Conservation (phyloP, 92 coral and sea anemone species). For the Actinernus sp. region DNA sequence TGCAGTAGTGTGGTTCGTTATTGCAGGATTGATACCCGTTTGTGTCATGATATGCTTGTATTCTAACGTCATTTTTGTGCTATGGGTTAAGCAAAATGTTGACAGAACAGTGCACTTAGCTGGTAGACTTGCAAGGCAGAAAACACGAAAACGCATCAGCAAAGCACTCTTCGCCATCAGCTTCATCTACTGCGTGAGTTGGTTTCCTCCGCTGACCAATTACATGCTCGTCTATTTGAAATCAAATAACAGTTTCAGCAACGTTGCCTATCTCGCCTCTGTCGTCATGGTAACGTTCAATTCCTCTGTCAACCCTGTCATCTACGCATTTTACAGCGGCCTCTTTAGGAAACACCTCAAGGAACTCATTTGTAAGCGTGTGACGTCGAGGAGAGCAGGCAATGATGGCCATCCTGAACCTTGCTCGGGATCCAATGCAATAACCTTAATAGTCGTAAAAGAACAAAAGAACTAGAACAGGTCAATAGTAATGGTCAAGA, state of each 20-base stretch:
- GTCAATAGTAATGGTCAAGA: no score
- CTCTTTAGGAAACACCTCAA: constrained; percentile 32
- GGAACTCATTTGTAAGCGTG: no score
- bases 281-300: constrained; percentile 36
- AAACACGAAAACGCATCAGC: constrained; percentile 36
- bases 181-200: constrained; percentile 26
- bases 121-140: constrained; percentile 16
- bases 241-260: constrained; percentile 14
- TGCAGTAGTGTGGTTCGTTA: constrained; percentile 17
- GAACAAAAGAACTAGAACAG: no score
- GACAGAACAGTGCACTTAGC: not conserved
- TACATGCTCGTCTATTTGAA: constrained; percentile 31
- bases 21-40: constrained; percentile 26
- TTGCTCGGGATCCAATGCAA: no score
- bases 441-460: no score
- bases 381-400: no score
- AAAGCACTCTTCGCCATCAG: constrained; percentile 34
- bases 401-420: no score
- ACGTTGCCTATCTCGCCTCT: constrained; percentile 28
- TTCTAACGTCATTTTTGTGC: constrained; percentile 27
- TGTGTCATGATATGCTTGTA: constrained; percentile 10
- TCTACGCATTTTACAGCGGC: constrained; percentile 46
- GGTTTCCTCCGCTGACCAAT: constrained; percentile 39
- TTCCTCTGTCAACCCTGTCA: constrained; percentile 47
- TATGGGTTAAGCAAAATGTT: constrained; percentile 31